phyloP scores from a whole-genome alignment of 2,888 invertebrate species.

The Caenorhabditis panamensis region DNA sequence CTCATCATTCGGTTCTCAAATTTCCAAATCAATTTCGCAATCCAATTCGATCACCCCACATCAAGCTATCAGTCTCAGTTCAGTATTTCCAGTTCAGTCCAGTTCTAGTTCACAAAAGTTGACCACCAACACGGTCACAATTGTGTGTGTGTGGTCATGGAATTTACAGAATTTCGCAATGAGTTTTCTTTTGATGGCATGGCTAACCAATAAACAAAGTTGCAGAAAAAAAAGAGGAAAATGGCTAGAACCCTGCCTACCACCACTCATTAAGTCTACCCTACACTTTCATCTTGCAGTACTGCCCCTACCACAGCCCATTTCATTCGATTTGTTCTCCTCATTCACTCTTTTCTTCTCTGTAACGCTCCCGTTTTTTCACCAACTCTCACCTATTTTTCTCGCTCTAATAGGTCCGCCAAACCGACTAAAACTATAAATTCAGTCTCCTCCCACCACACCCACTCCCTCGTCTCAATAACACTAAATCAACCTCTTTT shows the following conservation, averaged over 20 bases:
- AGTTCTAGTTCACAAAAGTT: conserved; percentile 9
- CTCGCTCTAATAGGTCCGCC: conserved; percentile 12
- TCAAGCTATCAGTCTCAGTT: conserved; percentile 13
- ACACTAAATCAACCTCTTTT: conserved; percentile 31
- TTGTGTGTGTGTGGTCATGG: conserved; percentile 22
- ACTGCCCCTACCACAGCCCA: not conserved
- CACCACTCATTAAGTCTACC: conserved; percentile 16
- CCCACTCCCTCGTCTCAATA: conserved; percentile 23
- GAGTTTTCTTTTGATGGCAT: not conserved
- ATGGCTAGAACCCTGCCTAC: conserved; percentile 2
- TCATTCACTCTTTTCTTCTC: conserved; percentile 12
- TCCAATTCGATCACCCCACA: conserved; percentile 1
- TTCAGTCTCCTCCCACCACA: conserved; percentile 13
- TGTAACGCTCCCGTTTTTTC: not conserved
- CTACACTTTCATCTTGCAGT: conserved; percentile 10
- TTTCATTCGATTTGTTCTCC: conserved; percentile 31
- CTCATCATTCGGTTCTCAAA: not conserved
- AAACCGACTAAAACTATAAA: conserved; percentile 49
- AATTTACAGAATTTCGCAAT: conserved; percentile 39
- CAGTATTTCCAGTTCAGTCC: no score
- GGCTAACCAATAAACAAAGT: not conserved
- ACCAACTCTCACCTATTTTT: not conserved
- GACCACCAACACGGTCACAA: conserved; percentile 22
- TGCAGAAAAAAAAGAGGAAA: not conserved
- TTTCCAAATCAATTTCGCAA: not conserved